These are phyloP conservation scores for Smittia sp. DNA, from an alignment of 2,888 invertebrate species.

Conservation along the genomic window DNA sequence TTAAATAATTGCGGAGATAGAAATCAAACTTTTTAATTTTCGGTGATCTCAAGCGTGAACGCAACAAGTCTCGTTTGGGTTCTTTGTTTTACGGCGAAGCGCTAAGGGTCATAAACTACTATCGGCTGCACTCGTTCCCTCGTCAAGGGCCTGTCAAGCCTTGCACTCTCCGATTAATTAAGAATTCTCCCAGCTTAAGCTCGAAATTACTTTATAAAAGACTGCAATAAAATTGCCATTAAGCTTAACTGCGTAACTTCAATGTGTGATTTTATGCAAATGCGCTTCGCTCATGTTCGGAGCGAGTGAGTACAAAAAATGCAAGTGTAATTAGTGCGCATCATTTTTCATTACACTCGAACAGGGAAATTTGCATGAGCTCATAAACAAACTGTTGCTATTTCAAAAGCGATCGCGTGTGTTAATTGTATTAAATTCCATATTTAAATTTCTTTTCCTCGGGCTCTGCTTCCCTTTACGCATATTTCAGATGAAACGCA, in stretches of 20 bases:
- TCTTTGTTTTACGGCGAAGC: constrained; percentile 16
- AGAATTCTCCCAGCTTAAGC: not conserved
- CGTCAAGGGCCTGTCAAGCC: not conserved
- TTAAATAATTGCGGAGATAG: constrained; percentile 34
- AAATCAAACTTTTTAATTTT: constrained; percentile 33
- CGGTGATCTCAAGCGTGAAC: constrained; percentile 33
- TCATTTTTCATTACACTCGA: constrained; percentile 39
- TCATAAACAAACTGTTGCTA: constrained; percentile 33
- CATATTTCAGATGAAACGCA: not conserved
- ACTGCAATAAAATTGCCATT: not conserved
- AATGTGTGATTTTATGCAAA: constrained; percentile 41
- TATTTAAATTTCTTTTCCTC: not conserved
- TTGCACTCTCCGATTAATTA: not conserved
- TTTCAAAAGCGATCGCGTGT: constrained; percentile 34
- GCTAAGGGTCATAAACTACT: constrained; percentile 32
- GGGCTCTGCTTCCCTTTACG: not conserved
- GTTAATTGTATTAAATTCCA: constrained; percentile 35
- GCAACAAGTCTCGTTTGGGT: constrained; percentile 32
- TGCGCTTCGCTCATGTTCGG: not conserved
- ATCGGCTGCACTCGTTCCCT: not conserved
- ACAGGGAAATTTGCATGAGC: constrained; percentile 28
- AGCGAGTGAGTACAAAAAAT: not conserved
- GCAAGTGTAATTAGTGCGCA: constrained; percentile 38
- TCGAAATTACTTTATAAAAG: constrained; percentile 13
- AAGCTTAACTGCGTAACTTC: constrained; percentile 32